A percentile compares a stretch with the other conserved stretches of the same genome.
These are phyloP conservation scores for Anolis sagrei DNA, from an alignment of 2,113 vertebrate genomes.

Conservation along the genomic window DNA sequence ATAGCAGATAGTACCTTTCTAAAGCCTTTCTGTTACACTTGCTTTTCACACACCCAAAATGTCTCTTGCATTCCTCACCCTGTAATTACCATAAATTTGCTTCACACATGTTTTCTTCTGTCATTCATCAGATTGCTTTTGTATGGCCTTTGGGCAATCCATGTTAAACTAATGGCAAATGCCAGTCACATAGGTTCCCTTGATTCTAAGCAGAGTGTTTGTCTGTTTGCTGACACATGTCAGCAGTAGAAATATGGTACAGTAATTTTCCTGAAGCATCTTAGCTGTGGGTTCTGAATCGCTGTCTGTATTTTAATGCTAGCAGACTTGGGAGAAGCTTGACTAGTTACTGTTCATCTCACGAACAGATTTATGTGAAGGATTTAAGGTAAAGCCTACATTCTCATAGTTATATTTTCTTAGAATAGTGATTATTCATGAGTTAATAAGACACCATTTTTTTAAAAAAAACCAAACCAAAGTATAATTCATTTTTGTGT, in stretches of 20 bases:
- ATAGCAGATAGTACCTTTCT: not conserved
- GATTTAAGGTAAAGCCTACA: conserved; percentile 6
- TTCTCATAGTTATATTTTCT: not conserved
- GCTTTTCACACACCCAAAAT: not conserved
- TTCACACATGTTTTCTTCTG: not conserved
- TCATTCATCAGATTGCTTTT: not conserved
- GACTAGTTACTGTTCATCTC: not conserved
- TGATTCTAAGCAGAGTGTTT: not conserved
- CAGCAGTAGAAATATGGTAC: not conserved
- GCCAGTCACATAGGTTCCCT: not conserved
- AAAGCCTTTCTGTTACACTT: not conserved
- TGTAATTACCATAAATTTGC: not conserved
- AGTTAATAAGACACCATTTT: conserved; percentile 23
- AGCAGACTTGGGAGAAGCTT: not conserved
- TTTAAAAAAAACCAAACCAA: not conserved
- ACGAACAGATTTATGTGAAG: not conserved
- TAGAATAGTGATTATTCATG: conserved; percentile 27
- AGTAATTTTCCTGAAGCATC: conserved; percentile 12
- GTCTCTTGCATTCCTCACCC: too few relatives aligned
- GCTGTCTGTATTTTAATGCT: not conserved
- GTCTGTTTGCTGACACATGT: conserved; percentile 15
- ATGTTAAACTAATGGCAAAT: conserved; percentile 21
- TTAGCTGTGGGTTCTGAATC: not conserved
- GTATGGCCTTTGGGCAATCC: not conserved
- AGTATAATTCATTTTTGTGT: not conserved